Evolutionary conservation across 2,797 vertebrate species (phyloP).

Genomic region (Thamnophis elegans): DNA sequence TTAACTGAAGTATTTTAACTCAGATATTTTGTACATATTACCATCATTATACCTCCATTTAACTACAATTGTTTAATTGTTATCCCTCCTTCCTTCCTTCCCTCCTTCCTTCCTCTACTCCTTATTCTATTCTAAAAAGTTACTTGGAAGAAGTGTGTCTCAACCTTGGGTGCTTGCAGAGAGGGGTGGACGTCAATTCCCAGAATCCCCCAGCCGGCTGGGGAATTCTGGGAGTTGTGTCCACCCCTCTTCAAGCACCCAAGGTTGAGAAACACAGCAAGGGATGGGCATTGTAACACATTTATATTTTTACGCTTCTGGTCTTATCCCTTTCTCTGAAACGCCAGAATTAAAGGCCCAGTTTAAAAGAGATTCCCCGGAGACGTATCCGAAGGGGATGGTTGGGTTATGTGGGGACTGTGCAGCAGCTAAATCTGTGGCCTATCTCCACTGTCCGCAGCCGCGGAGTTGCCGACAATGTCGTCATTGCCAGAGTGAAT

Average conservation of each 20-base stretch:
- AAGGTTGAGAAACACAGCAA: not conserved
- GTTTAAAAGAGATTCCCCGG: not conserved
- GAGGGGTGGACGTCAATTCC: not conserved
- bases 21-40: too few relatives aligned
- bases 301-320: not conserved
- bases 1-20: too few relatives aligned
- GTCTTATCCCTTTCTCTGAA: not conserved
- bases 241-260: not conserved
- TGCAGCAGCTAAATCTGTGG: not conserved
- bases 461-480: constrained; percentile 81
- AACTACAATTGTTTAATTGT: too few relatives aligned
- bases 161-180: not conserved
- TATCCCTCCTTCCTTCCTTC: too few relatives aligned
- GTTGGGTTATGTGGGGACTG: not conserved
- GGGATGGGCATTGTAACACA: not conserved
- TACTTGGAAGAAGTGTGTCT: not conserved
- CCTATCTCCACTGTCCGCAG: constrained; percentile 60
- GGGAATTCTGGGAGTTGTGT: not conserved
- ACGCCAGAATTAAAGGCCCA: not conserved
- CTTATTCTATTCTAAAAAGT: too few relatives aligned
- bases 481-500: constrained; percentile 85
- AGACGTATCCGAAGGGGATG: too few relatives aligned
- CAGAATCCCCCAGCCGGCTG: not conserved
- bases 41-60: too few relatives aligned
- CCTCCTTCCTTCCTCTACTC: too few relatives aligned